Evolutionary conservation across 1,140 invertebrate species (phyloP).

Genomic region (Laupala kohalensis): DNA sequence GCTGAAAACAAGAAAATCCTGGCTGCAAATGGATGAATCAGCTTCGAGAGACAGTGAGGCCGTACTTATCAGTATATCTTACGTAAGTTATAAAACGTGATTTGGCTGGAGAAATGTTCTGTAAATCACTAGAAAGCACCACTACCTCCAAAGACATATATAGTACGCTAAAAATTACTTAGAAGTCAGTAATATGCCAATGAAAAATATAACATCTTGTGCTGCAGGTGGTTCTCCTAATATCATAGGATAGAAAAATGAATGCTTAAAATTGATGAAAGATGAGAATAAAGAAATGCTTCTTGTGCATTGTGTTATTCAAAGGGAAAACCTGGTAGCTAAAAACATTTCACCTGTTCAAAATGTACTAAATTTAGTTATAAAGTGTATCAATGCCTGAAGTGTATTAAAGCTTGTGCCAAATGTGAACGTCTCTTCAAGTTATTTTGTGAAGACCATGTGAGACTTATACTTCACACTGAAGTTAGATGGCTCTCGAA

Average conservation of each 20-base stretch:
- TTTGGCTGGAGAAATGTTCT: constrained; percentile 16
- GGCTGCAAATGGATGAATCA: constrained; percentile 19
- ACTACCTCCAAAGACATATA: constrained; percentile 20
- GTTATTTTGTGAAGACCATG: background rate
- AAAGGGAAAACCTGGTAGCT: constrained; percentile 3
- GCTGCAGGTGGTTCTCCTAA: constrained; percentile 1
- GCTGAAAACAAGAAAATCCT: constrained; percentile 19
- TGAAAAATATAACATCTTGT: constrained; percentile 3
- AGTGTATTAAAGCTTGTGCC: background rate
- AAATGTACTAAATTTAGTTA: background rate
- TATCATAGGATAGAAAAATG: background rate
- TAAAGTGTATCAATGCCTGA: background rate
- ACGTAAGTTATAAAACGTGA: constrained; percentile 18
- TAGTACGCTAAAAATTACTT: background rate
- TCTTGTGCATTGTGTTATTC: background rate
- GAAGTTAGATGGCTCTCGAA: background rate
- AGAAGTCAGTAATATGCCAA: background rate
- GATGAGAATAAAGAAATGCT: constrained; percentile 1
- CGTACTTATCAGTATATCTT: constrained; percentile 20
- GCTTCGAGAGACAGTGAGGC: constrained; percentile 18
- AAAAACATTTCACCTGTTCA: background rate
- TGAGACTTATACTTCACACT: background rate
- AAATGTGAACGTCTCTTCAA: background rate
- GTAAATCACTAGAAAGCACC: constrained; percentile 20
- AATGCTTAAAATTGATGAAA: background rate